Base-by-base conservation (phyloP, 2,888 invertebrate species). In the Teleiodes luculella region DNA sequence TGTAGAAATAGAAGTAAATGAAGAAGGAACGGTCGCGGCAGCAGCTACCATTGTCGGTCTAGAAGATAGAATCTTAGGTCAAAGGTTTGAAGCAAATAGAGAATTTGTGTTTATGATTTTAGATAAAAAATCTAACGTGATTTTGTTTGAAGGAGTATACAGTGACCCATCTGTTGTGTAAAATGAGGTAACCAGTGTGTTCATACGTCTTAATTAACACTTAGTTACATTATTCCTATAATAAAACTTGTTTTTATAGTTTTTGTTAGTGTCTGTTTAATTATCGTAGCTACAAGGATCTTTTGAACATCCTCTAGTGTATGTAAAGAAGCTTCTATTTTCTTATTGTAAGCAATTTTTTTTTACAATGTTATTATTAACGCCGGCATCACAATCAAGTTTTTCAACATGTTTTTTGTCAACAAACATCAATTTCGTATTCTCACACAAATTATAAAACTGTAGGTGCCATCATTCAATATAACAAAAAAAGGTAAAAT, bases 11-110 rank as follows among this genome's bases (percentile, higher is more conserved):
- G 93, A 94, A 65, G 94, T 95, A 0, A 92, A 91, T 52, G 95
- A 95, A 78, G 92, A 94, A 68, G 95, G 95, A 0, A 95, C 94
- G 0, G 91, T 92, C 2, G 94, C 95, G 0, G 90, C 92, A 0
- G 92, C 92, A 0, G 91, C 92, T 0, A 91, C 94, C 3, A 89
- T 88, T 0, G 76, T 87, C 0, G 86, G 86, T 0, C 67, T 89
- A 43, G 86, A 89, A 67, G 85, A 87, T 31, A 81, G 87, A 30
- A 79, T 86, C 35, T 59, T 86, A 20, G 80, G 79, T 0, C 92
- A 92, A 20, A 88, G 91, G 60, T 92, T 94, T 63, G 87, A 90
- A 62, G 91, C 93, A 0, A 93, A 94, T 66, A 91, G 90, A 65
- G 94, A 94, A 14, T 94, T 94, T 66, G 90, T 91, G 33, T 94